A percentile compares a stretch with the other conserved stretches of the same genome.
Conservation (phyloP, 1,140 invertebrate species). For the Probaryconus sp. region DNA sequence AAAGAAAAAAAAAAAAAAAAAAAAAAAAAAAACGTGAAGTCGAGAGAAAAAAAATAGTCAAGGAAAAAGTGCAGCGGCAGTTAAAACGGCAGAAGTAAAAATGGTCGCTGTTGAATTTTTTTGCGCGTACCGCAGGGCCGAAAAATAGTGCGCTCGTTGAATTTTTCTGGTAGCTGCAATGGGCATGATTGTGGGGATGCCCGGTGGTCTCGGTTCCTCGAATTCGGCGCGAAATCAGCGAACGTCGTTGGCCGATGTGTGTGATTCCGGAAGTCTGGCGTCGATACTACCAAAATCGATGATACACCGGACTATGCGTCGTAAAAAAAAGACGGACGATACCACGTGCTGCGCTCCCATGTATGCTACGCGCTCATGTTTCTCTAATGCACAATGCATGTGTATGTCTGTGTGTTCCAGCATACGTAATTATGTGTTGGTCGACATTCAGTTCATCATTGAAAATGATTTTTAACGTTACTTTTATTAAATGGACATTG, state of each 20-base stretch:
- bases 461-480: no score
- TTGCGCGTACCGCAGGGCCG: slow-evolving; percentile 50
- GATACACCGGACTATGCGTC: slow-evolving; percentile 46
- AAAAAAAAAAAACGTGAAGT: slow-evolving; percentile 2
- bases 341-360: slow-evolving; percentile 75
- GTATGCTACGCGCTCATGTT: slow-evolving; percentile 77
- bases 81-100: slow-evolving; percentile 26
- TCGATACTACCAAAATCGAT: slow-evolving; percentile 37
- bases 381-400: slow-evolving; percentile 76
- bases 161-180: slow-evolving; percentile 55
- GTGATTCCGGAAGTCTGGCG: slow-evolving; percentile 29
- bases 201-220: slow-evolving; percentile 69
- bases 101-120: slow-evolving; percentile 40
- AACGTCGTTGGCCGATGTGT: slow-evolving; percentile 14
- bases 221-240: slow-evolving; percentile 63
- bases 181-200: slow-evolving; percentile 73
- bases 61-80: slow-evolving; percentile 28
- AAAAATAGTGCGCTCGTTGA: slow-evolving; percentile 68
- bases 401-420: no score
- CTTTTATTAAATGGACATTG: no score
- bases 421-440: no score
- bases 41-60: background rate
- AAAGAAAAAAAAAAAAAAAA: no score
- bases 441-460: no score
- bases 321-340: slow-evolving; percentile 67